phyloP scores from a whole-genome alignment of 2,797 vertebrate genomes.

The Brotula barbata region DNA sequence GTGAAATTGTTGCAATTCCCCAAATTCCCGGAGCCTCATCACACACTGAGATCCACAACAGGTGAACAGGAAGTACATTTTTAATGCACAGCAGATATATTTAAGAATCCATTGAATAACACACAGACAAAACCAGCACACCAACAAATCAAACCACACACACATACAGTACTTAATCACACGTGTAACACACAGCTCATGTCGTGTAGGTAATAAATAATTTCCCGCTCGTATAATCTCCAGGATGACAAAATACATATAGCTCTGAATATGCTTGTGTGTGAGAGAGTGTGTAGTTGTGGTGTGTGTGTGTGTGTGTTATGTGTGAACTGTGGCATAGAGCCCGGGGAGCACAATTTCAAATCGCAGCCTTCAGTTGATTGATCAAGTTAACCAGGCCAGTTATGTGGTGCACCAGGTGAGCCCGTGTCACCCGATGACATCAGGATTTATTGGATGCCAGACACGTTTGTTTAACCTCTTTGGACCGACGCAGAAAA shows the following conservation, averaged over 20 bases:
- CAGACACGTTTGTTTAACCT: conserved; percentile 11
- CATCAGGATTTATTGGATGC: conserved; percentile 31
- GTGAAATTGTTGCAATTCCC: background rate
- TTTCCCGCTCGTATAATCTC: conserved; percentile 52
- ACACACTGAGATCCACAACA: no score
- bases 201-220: conserved; percentile 54
- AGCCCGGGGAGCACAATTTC: conserved; percentile 55
- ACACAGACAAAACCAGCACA: background rate
- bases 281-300: conserved; percentile 4
- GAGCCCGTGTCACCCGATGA: conserved; percentile 47
- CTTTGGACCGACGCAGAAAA: no score
- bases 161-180: conserved; percentile 10
- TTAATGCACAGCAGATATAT: no score
- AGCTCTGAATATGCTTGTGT: conserved; percentile 41
- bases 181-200: conserved; percentile 28
- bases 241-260: conserved; percentile 54
- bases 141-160: conserved; percentile 1
- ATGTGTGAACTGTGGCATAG: conserved; percentile 37
- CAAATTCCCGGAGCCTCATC: no score
- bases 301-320: conserved; percentile 4
- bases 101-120: no score
- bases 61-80: no score
- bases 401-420: conserved; percentile 52
- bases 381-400: conserved; percentile 62
- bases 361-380: conserved; percentile 48